Evolutionary conservation across 2,888 invertebrate species (phyloP).

Genomic region (Germaria angustata): DNA sequence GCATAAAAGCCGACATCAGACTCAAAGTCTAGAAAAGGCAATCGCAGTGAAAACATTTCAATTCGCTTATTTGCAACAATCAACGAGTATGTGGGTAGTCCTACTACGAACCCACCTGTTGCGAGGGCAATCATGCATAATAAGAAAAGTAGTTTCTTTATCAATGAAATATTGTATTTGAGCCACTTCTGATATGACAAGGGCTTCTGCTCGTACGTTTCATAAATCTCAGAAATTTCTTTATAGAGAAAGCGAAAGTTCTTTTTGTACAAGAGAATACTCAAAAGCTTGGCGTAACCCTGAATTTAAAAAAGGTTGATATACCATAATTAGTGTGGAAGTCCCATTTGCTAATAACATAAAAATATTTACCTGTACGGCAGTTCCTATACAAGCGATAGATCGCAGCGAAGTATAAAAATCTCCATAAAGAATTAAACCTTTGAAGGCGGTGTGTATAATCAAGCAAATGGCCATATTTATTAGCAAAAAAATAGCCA

Average conservation of each 20-base stretch:
- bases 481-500: not conserved
- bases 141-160: not conserved
- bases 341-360: not conserved
- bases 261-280: not conserved
- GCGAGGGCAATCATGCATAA: not conserved
- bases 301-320: too few relatives aligned
- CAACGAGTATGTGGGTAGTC: not conserved
- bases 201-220: not conserved
- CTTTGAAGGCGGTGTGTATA: conserved; percentile 14
- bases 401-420: not conserved
- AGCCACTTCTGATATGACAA: conserved; percentile 8
- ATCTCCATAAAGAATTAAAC: not conserved
- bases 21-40: conserved; percentile 1
- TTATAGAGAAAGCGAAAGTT: conserved; percentile 1
- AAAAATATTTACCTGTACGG: conserved; percentile 28
- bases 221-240: conserved; percentile 29
- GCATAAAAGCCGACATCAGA: conserved; percentile 34
- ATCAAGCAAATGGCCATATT: not conserved
- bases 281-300: conserved; percentile 29
- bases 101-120: not conserved
- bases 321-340: not conserved
- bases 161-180: not conserved
- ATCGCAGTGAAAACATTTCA: not conserved
- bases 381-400: conserved; percentile 14
- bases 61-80: not conserved